Evolutionary conservation across 2,888 invertebrate species (phyloP), one percentile per base, ranked within the genome.

Genomic region (Crematogaster levior): DNA sequence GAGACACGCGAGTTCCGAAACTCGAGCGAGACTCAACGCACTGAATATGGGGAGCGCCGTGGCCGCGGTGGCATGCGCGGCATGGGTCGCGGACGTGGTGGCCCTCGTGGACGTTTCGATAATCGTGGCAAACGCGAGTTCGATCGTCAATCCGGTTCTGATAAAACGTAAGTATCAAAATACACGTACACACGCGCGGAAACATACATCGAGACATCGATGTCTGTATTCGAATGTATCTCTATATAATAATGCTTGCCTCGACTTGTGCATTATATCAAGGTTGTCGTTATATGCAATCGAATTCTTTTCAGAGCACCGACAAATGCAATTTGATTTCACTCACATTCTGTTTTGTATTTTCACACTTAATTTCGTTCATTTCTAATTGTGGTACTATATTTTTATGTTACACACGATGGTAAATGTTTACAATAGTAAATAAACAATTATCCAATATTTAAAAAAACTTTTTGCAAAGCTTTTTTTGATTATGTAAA

Each of bases 121-220:
- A 96, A 96, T 90, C 96, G 97, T 92, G 97, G 98, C 89, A 98
- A 98, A 95, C 96, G 99, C 68, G 99, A 99, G 95, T 99, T 98
- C 94, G 99, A 99, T 95, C 96, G 99, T 90, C 98, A 98, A 94
- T 98, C 98, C 92, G 99, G 99, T 90, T 98, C 98, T 84, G 98
- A 98, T 95, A 98, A 98, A 95, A 98, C 98, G 97, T 97, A 95
- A 94, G 95, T 95, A 86, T 88, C 83, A 56, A 79, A 84, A 56
- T 27, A 30, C 30, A 34, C 10, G 43, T 1, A 21, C 40, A 43
- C 12, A 34, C 15, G n/a, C 10, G 15, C 15, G 18, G 4, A 24
- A 3, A 12, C 1, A 18, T 3, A 12, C 4, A 27, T 10, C 15
- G n/a, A 24, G 5, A 51, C 15, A 61, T 9, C 18, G 24, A 40